Conservation (phyloP, 2,888 invertebrate genomes). For the Heterodera filipjevi region DNA sequence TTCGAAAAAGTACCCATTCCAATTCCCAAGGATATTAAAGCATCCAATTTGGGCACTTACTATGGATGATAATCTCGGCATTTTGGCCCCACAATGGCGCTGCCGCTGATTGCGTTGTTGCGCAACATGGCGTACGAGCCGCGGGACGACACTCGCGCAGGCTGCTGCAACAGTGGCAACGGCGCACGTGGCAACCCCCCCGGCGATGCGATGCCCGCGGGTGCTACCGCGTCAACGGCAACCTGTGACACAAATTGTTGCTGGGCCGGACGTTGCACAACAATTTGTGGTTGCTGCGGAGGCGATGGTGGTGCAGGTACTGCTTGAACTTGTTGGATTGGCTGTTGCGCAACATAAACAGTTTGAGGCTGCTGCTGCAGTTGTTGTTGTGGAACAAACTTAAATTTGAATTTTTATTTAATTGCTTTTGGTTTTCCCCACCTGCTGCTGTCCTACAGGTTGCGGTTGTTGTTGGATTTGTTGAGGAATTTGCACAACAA, state of each 20-base stretch:
- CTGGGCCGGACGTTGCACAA: not conserved
- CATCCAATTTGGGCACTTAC: not conserved
- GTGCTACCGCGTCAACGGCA: not conserved
- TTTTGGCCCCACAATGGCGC: not conserved
- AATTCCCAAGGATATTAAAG: not conserved
- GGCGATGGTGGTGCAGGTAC: not conserved
- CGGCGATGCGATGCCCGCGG: not conserved
- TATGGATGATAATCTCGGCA: conserved; percentile 31
- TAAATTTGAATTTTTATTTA: not conserved
- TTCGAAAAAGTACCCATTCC: no score
- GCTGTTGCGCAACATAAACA: conserved; percentile 7
- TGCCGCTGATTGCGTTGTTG: not conserved
- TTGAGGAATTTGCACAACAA: not conserved
- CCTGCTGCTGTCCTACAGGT: not conserved
- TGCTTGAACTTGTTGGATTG: not conserved
- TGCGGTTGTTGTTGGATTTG: not conserved
- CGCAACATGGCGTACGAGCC: conserved; percentile 12
- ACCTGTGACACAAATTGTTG: not conserved
- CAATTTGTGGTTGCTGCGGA: conserved; percentile 8
- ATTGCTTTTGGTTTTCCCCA: not conserved
- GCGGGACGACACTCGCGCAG: not conserved
- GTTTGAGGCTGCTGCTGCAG: not conserved
- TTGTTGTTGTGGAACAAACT: not conserved
- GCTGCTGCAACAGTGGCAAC: not conserved
- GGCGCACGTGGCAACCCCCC: not conserved